phyloP scores from a whole-genome alignment of 2,113 vertebrate genomes.

The Chlorodrepanis virens region DNA sequence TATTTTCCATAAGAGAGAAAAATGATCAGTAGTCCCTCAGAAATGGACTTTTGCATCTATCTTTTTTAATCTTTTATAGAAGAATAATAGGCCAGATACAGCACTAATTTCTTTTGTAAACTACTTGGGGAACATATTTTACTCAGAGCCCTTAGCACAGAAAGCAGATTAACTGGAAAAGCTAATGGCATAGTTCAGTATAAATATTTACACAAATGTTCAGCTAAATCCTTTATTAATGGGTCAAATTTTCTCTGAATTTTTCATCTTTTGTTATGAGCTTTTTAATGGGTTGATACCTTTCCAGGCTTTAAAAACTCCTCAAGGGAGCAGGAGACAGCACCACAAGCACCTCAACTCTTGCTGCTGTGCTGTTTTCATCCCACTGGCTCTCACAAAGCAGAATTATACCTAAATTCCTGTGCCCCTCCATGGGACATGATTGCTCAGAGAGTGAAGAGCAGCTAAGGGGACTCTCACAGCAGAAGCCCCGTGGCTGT shows the following conservation, averaged over 20 bases:
- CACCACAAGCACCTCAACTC: rapidly evolving
- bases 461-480: not conserved
- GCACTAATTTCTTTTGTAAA: slow-evolving; percentile 51
- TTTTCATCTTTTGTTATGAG: slow-evolving; percentile 1
- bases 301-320: not conserved
- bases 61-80: not conserved
- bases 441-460: rapidly evolving
- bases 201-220: slow-evolving; percentile 54
- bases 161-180: slow-evolving; percentile 55
- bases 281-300: not conserved
- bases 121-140: slow-evolving; percentile 26
- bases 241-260: slow-evolving; percentile 10
- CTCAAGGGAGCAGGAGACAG: not conserved
- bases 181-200: slow-evolving; percentile 11
- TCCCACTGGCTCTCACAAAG: not conserved
- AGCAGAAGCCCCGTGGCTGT: not conserved
- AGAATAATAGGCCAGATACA: slow-evolving; percentile 19
- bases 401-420: rapidly evolving
- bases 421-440: rapidly evolving
- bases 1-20: not conserved
- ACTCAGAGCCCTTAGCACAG: slow-evolving; percentile 48
- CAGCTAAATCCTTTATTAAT: slow-evolving; percentile 48
- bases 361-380: not conserved
- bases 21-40: not conserved
- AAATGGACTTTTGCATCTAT: not conserved